These are phyloP conservation scores for Danio albolineatus DNA, from an alignment of 2,797 vertebrate genomes.

Conservation along the genomic window DNA sequence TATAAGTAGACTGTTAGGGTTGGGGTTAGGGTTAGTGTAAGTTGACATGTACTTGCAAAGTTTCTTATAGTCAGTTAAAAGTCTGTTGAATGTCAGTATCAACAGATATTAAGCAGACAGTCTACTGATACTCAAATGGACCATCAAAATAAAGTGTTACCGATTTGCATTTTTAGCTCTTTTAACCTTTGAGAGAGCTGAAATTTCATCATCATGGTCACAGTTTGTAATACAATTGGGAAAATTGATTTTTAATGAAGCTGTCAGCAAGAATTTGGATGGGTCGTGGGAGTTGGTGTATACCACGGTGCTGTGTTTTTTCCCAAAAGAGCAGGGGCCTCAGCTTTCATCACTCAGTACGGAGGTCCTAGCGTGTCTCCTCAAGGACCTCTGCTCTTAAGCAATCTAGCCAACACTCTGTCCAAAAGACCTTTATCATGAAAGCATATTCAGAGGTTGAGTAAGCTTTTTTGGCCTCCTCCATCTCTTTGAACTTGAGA, in stretches of 20 bases:
- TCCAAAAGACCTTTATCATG: conserved; percentile 70
- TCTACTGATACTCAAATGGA: no score
- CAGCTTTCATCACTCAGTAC: conserved; percentile 50
- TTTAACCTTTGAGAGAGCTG: conserved; percentile 25
- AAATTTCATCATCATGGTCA: conserved; percentile 38
- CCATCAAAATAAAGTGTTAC: no score
- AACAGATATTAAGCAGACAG: no score
- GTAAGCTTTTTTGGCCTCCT: conserved; percentile 67
- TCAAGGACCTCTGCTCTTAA: conserved; percentile 60
- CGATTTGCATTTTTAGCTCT: not conserved
- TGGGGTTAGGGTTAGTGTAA: no score
- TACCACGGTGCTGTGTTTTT: not conserved
- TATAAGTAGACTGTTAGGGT: no score
- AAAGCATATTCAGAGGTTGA: conserved; percentile 76
- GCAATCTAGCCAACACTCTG: conserved; percentile 67
- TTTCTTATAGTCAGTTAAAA: no score
- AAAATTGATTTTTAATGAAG: conserved; percentile 31
- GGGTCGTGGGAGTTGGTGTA: conserved; percentile 10
- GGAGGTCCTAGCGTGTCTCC: conserved; percentile 64
- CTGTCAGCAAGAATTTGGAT: conserved; percentile 33
- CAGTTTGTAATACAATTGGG: conserved; percentile 30
- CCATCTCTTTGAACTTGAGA: conserved; percentile 78
- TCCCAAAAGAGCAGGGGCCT: conserved; percentile 34
- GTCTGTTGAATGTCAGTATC: no score
- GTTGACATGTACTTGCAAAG: no score